A percentile compares a stretch with the other conserved stretches of the same genome.
Conservation (phyloP, 2,113 vertebrate genomes). For the Laticauda colubrina region DNA sequence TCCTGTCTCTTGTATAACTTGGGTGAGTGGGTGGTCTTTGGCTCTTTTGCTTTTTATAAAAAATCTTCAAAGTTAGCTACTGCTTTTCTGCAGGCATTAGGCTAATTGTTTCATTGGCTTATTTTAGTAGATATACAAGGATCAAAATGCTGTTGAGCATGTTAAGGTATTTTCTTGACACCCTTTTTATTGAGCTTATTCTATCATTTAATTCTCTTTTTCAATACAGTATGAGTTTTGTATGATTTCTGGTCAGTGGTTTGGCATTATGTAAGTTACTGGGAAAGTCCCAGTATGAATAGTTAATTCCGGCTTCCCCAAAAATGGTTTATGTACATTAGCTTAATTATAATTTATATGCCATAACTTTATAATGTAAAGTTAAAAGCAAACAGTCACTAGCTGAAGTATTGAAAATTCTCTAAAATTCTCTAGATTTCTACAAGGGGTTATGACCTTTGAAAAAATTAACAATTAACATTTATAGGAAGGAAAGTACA, state of each 20-base stretch:
- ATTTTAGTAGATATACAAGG: neutral
- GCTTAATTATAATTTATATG: constrained; percentile 49
- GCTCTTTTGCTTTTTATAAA: neutral
- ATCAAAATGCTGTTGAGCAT: neutral
- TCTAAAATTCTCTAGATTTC: constrained; percentile 35
- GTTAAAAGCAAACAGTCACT: constrained; percentile 19
- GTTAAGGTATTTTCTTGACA: constrained; percentile 1
- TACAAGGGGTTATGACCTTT: constrained; percentile 28
- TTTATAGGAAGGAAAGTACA: neutral
- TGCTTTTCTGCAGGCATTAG: neutral
- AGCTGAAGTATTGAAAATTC: constrained; percentile 27
- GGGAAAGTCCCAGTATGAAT: constrained; percentile 41
- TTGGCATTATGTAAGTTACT: constrained; percentile 54
- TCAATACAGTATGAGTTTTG: constrained; percentile 38
- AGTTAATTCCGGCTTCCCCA: constrained; percentile 47
- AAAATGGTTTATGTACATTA: constrained; percentile 50
- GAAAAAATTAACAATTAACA: neutral
- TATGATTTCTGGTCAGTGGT: constrained; percentile 45
- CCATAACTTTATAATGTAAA: constrained; percentile 44
- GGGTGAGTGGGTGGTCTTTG: neutral
- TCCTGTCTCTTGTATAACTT: neutral
- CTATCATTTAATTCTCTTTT: constrained; percentile 38
- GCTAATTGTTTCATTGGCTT: neutral
- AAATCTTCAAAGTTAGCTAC: neutral
- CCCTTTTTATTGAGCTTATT: constrained; percentile 37